Evolutionary conservation across 2,797 vertebrate genomes (phyloP).

Genomic region (Oreonectes daqikongensis): DNA sequence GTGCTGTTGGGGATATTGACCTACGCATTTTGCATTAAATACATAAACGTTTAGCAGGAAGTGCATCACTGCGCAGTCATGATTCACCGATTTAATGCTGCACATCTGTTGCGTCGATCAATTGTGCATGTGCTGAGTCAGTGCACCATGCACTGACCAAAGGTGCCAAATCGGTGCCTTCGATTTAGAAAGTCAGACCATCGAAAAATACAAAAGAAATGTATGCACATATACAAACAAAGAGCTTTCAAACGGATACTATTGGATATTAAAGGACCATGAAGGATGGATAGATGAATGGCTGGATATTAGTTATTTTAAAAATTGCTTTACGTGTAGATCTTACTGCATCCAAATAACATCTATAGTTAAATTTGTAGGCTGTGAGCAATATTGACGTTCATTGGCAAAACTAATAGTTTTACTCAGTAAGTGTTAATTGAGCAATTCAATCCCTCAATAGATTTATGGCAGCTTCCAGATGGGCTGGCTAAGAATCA

Average conservation of each 20-base stretch:
- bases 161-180: too few species aligned
- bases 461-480: conserved; percentile 25
- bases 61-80: background rate
- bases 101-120: conserved; percentile 23
- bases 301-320: conserved; percentile 72
- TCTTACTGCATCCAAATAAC: conserved; percentile 88
- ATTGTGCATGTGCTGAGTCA: background rate
- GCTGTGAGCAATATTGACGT: background rate
- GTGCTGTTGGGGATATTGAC: background rate
- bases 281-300: background rate
- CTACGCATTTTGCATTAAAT: background rate
- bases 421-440: conserved; percentile 26
- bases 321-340: conserved; percentile 79
- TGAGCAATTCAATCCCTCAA: conserved; percentile 11
- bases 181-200: too few species aligned
- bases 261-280: too few species aligned
- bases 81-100: background rate
- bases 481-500: conserved; percentile 3
- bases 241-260: too few species aligned
- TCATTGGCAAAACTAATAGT: background rate
- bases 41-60: background rate
- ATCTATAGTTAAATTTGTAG: background rate
- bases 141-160: too few species aligned
- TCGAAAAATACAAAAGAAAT: too few species aligned
- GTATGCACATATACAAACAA: too few species aligned